phyloP scores from a whole-genome alignment of 2,888 invertebrate species.

The Brachyptera putata region DNA sequence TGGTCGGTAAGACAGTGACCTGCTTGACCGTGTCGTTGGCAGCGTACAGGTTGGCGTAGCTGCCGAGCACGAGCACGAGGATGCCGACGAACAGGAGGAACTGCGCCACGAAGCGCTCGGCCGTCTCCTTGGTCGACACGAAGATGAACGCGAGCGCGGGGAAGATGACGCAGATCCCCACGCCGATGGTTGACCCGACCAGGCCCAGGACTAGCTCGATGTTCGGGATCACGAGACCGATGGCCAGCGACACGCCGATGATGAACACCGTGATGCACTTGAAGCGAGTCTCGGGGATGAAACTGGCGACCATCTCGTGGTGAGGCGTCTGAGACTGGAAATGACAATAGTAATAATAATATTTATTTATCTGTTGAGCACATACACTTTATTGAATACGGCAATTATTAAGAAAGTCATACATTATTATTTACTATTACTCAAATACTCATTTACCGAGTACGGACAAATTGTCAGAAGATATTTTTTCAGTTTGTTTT shows the following conservation, averaged over 20 bases:
- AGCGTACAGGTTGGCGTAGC: conserved; percentile 63
- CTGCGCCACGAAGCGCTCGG: conserved; percentile 78
- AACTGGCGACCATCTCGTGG: conserved; percentile 60
- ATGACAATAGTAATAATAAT: no score
- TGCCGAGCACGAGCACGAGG: conserved; percentile 84
- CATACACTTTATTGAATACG: no score
- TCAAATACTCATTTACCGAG: no score
- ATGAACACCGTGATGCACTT: conserved; percentile 77
- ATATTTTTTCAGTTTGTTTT: no score
- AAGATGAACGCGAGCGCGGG: conserved; percentile 87
- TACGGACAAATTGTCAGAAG: no score
- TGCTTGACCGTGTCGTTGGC: conserved; percentile 36
- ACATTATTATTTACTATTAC: no score
- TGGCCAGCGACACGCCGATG: conserved; percentile 66
- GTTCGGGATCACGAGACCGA: conserved; percentile 86
- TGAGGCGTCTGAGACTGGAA: conserved; percentile 56
- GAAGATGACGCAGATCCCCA: conserved; percentile 87
- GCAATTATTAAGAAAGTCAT: no score
- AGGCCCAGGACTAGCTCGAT: conserved; percentile 91
- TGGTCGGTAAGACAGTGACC: not conserved
- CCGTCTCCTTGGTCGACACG: conserved; percentile 77
- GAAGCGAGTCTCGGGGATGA: conserved; percentile 82
- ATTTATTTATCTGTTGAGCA: no score
- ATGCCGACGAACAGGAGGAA: conserved; percentile 74
- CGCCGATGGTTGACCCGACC: conserved; percentile 93